Percentiles rank a stretch among this genome's conserved stretches.
Conservation (phyloP, 2,113 vertebrate species). For the Peromyscus californicus region DNA sequence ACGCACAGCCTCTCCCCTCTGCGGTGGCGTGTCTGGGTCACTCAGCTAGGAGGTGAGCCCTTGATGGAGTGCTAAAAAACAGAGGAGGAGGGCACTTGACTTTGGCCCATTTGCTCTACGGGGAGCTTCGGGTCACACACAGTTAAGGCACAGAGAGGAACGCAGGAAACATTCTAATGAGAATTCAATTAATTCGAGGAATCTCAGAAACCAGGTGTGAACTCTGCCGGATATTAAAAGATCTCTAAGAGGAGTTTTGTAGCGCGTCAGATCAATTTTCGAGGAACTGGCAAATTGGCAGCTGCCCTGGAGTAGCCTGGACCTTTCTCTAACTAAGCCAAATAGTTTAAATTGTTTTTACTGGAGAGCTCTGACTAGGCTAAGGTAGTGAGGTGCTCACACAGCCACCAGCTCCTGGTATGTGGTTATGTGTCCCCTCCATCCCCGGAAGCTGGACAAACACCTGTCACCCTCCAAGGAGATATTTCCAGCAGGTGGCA, state of each 20-base stretch:
- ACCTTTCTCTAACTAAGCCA: neutral
- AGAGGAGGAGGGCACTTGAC: constrained; percentile 60
- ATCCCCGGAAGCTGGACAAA: neutral
- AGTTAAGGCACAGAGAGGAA: constrained; percentile 75
- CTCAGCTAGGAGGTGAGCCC: constrained; percentile 68
- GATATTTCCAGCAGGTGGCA: rapidly evolving
- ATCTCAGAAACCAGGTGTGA: constrained; percentile 84
- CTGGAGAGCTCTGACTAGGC: neutral
- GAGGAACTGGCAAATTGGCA: constrained; percentile 64
- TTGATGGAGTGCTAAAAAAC: constrained; percentile 79
- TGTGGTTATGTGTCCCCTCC: neutral
- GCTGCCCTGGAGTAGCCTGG: neutral
- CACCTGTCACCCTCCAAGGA: neutral
- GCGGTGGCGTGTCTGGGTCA: constrained; percentile 15
- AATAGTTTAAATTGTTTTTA: neutral
- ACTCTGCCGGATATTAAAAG: constrained; percentile 84
- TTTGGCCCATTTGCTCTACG: constrained; percentile 60
- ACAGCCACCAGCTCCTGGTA: neutral
- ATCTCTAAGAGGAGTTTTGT: constrained; percentile 83
- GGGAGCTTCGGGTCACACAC: constrained; percentile 80
- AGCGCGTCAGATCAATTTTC: constrained; percentile 62
- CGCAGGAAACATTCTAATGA: constrained; percentile 86
- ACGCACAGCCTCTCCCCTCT: constrained; percentile 26
- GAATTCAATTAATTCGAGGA: constrained; percentile 87
- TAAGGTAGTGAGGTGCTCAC: neutral